Evolutionary conservation across 1,140 invertebrate genomes (phyloP).

Genomic region (Acromyrmex echinatior): DNA sequence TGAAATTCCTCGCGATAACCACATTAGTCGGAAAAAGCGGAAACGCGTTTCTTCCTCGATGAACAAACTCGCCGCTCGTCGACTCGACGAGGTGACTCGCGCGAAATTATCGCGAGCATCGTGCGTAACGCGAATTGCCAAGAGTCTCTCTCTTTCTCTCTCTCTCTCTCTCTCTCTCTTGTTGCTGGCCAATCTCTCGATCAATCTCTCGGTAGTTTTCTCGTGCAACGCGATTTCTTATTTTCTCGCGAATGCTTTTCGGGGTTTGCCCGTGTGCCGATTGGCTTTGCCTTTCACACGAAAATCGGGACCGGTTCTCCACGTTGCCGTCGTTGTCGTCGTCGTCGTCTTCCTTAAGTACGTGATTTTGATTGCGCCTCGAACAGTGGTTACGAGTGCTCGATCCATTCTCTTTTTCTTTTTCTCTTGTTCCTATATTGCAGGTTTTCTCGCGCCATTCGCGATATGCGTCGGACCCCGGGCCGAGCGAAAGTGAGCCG

Average conservation of each 20-base stretch:
- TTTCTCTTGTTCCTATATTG: not conserved
- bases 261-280: conserved; percentile 24
- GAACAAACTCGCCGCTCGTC: conserved; percentile 42
- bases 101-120: conserved; percentile 57
- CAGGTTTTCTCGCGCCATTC: conserved; percentile 12
- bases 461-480: conserved; percentile 1
- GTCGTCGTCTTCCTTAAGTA: conserved; percentile 3
- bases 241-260: conserved; percentile 45
- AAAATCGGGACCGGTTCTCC: conserved; percentile 57
- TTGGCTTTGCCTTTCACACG: conserved; percentile 49
- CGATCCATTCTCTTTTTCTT: conserved; percentile 3
- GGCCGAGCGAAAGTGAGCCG: conserved; percentile 37
- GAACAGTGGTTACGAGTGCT: conserved; percentile 3
- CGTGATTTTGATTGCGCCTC: conserved; percentile 25
- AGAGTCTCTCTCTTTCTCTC: conserved; percentile 8
- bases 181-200: conserved; percentile 24
- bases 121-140: conserved; percentile 57
- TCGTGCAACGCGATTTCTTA: conserved; percentile 50
- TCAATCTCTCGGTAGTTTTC: conserved; percentile 24
- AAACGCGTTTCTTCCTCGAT: conserved; percentile 39
- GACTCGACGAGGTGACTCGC: conserved; percentile 46
- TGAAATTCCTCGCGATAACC: conserved; percentile 57
- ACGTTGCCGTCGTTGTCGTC: not conserved
- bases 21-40: conserved; percentile 51
- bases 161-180: not conserved